phyloP scores from a whole-genome alignment of 2,797 vertebrate species.

The Melanotaenia boesemani region DNA sequence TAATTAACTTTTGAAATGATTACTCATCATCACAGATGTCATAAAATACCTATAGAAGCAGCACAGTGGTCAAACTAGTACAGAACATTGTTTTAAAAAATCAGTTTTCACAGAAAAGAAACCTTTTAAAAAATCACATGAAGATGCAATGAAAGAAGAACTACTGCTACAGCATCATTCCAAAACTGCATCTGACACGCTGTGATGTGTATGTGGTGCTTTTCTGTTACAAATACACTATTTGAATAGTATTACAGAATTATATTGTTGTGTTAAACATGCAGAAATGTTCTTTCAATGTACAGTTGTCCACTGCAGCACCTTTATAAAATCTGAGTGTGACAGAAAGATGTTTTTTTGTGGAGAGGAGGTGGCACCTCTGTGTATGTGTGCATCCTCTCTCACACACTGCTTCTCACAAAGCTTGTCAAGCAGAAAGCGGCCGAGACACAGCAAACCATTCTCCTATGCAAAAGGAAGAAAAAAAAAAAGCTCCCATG shows the following conservation, averaged over 20 bases:
- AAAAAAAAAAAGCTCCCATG: not conserved
- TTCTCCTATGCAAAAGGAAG: slow-evolving; percentile 12
- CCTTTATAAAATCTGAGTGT: slow-evolving; percentile 2
- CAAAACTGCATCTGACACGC: not conserved
- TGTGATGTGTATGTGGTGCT: not conserved
- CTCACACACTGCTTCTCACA: slow-evolving; percentile 36
- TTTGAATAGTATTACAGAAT: not conserved
- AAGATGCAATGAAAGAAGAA: no score
- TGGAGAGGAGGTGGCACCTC: not conserved
- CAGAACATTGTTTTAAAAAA: not conserved
- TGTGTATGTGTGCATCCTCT: slow-evolving; percentile 22
- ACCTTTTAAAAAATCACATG: no score
- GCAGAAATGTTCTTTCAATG: not conserved
- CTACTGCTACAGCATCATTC: not conserved
- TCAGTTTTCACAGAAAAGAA: not conserved
- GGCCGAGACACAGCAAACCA: slow-evolving; percentile 26
- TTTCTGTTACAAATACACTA: not conserved
- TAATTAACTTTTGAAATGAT: not conserved
- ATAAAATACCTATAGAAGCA: not conserved
- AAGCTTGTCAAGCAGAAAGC: slow-evolving; percentile 43
- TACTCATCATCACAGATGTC: not conserved
- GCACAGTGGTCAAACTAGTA: not conserved
- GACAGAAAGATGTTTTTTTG: slow-evolving; percentile 7
- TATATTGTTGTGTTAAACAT: not conserved
- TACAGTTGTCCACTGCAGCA: not conserved